Evolutionary conservation across 2,888 invertebrate species (phyloP), one percentile per base, ranked within the genome.

Genomic region (Tridacna crocea): DNA sequence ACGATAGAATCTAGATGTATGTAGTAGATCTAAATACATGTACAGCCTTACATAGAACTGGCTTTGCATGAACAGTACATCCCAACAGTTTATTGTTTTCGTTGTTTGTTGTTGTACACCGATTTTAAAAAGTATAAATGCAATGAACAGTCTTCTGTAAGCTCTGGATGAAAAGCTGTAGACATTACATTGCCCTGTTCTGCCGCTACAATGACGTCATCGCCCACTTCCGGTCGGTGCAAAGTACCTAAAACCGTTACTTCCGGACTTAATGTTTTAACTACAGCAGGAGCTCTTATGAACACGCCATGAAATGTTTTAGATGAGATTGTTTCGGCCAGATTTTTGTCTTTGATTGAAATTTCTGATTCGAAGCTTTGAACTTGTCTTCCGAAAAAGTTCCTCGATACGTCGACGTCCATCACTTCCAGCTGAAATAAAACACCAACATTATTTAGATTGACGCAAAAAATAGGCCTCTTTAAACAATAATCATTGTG

Each of bases 121-220:
- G 88, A 87, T 72, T 88, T 72, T 61, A 93, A 79, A 75, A 93
- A 92, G 74, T 89, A 91, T 11, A 80, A 46, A 78, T 93, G 93
- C 92, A 91, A 92, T 27, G 91, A 84, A 11, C 82, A 77, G 55
- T 93, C 93, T 13, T 91, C 90, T 17, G 92, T 92, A 19, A 93
- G 84, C 84, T 93, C 93, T 1, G 93, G 93, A 72, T 93, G 93
- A 80, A 93, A 93, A 6, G 92, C 90, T n/a, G 92, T 92, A 11
- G 90, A 88, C 47, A 93, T 75, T 19, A 92, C 79, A 66, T 89
- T 87, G 1, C 85, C 90, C 78, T 93, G 91, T 75, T 87, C 85
- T n/a, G 88, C 90, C 12, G 90, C 92, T 26, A 93, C 92, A 26
- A 90, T 87, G 0, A 91, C 89, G 24, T 80, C 80, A 3, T 76